These are phyloP conservation scores for Cercopithecus mona DNA, from an alignment of 2,113 vertebrate species.

Conservation along the genomic window DNA sequence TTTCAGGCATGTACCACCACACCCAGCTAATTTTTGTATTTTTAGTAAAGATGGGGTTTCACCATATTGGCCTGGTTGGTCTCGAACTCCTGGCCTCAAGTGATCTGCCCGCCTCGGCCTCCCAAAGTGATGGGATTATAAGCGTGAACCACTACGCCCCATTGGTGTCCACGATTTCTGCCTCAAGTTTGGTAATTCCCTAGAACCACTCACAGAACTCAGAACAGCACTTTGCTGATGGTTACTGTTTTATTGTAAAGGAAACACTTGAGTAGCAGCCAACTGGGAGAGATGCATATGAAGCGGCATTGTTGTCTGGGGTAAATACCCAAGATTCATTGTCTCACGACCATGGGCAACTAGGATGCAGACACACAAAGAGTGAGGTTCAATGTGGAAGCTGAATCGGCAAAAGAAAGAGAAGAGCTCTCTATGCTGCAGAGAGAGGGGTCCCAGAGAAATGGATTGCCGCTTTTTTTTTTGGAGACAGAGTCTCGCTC, in stretches of 20 bases:
- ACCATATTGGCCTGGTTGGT: neutral
- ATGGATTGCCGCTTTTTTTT: too few relatives aligned
- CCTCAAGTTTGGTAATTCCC: too few relatives aligned
- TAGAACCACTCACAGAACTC: neutral
- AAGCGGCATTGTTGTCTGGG: too few relatives aligned
- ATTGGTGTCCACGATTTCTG: too few relatives aligned
- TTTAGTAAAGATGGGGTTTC: neutral
- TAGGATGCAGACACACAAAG: too few relatives aligned
- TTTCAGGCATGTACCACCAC: neutral
- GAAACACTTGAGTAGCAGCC: neutral
- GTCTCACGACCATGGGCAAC: too few relatives aligned
- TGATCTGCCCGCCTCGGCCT: neutral
- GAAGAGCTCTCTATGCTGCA: too few relatives aligned
- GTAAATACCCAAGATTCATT: too few relatives aligned
- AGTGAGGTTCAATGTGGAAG: too few relatives aligned
- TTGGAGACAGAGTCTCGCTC: too few relatives aligned
- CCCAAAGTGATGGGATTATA: neutral
- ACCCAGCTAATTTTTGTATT: neutral
- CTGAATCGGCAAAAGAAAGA: too few relatives aligned
- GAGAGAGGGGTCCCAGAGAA: too few relatives aligned
- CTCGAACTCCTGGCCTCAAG: neutral
- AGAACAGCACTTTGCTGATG: neutral
- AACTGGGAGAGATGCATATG: neutral
- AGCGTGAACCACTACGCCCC: rapidly evolving
- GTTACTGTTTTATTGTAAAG: neutral